phyloP scores from a whole-genome alignment of 2,888 invertebrate genomes.

The Epistrophe eligans region DNA sequence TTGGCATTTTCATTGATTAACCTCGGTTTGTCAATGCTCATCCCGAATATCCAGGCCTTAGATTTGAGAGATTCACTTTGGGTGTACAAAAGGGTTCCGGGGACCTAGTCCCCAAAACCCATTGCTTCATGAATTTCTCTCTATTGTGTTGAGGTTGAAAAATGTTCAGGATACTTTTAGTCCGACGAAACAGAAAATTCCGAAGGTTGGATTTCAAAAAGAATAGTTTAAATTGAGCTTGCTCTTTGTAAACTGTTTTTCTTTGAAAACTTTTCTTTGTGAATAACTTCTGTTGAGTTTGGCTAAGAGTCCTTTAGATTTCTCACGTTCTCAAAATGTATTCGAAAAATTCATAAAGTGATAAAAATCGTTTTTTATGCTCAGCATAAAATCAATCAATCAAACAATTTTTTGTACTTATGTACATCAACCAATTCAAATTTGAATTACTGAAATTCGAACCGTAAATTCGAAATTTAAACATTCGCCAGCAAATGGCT shows the following conservation, averaged over 20 bases:
- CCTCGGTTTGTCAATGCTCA: constrained; percentile 20
- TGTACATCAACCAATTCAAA: background rate
- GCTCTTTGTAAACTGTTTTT: background rate
- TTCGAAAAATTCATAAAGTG: constrained; percentile 43
- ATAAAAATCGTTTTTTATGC: constrained; percentile 23
- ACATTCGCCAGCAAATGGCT: constrained; percentile 69
- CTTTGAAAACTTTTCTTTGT: constrained; percentile 18
- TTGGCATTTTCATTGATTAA: constrained; percentile 26
- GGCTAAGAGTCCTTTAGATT: constrained; percentile 20
- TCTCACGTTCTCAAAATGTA: constrained; percentile 70
- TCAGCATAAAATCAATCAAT: constrained; percentile 16
- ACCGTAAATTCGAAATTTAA: background rate
- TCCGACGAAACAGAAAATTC: constrained; percentile 3
- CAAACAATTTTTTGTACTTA: constrained; percentile 19
- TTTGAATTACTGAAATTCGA: constrained; percentile 14
- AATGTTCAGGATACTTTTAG: constrained; percentile 30
- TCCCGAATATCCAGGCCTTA: constrained; percentile 35
- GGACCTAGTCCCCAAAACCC: constrained; percentile 30
- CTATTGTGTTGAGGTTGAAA: constrained; percentile 70
- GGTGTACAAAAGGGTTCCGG: constrained; percentile 66
- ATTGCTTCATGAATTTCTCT: constrained; percentile 37
- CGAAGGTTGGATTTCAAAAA: background rate
- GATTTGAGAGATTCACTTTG: constrained; percentile 18
- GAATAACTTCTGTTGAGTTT: constrained; percentile 24
- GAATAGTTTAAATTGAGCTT: constrained; percentile 16